Conservation (phyloP, 2,113 vertebrate species). For the Arvicanthis niloticus region DNA sequence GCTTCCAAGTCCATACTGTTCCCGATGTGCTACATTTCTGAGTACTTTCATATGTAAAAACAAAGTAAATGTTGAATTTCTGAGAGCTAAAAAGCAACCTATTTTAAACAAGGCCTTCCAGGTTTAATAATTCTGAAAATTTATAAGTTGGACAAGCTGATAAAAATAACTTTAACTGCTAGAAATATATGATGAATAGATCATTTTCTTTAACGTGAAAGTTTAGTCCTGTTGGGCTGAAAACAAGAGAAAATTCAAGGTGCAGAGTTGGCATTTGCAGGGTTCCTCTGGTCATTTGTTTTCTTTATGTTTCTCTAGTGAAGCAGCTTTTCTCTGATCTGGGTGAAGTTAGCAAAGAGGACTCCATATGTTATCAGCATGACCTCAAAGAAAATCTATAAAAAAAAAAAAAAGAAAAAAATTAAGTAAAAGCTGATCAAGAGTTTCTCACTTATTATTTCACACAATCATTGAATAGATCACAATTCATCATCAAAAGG, state of each 20-base stretch:
- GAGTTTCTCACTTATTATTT: background rate
- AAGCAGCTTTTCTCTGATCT: slow-evolving; percentile 45
- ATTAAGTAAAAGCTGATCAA: slow-evolving; percentile 6
- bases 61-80: background rate
- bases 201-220: slow-evolving; percentile 18
- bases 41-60: slow-evolving; percentile 52
- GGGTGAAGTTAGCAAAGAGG: slow-evolving; percentile 69
- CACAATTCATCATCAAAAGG: slow-evolving; percentile 28
- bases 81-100: background rate
- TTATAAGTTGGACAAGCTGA: background rate
- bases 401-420: slow-evolving; percentile 9
- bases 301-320: slow-evolving; percentile 67
- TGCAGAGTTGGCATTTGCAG: background rate
- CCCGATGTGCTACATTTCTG: slow-evolving; percentile 6
- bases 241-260: slow-evolving; percentile 33
- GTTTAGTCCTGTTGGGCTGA: slow-evolving; percentile 32
- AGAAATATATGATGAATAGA: slow-evolving; percentile 57
- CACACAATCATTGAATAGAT: background rate
- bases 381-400: slow-evolving; percentile 79
- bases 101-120: slow-evolving; percentile 50
- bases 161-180: slow-evolving; percentile 41
- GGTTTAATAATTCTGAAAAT: slow-evolving; percentile 62
- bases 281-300: slow-evolving; percentile 55
- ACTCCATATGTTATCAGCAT: slow-evolving; percentile 72
- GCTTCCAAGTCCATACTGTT: slow-evolving; percentile 55